A percentile compares a stretch with the other conserved stretches of the same genome.
Conservation (phyloP, 1,140 invertebrate genomes). For the Acromyrmex echinatior region DNA sequence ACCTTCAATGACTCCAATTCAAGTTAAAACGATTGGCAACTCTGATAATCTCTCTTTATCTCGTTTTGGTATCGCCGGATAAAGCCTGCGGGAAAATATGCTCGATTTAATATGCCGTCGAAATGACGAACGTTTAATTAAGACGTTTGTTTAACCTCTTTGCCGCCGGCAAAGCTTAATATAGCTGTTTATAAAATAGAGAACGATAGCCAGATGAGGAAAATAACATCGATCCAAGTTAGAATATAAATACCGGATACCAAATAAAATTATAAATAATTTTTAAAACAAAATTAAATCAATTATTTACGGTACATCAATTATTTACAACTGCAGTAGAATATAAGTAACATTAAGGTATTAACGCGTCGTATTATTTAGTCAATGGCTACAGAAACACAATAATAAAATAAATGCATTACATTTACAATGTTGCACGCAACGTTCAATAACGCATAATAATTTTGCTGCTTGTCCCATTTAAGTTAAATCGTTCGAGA, state of each 20-base stretch:
- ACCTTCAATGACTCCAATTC: background rate
- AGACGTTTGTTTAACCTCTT: slow-evolving; percentile 39
- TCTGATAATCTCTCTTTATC: slow-evolving; percentile 46
- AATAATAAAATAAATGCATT: background rate
- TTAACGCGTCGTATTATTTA: background rate
- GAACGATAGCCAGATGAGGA: background rate
- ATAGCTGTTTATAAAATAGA: background rate
- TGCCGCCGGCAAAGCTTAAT: background rate
- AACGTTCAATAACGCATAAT: background rate
- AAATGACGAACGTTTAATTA: slow-evolving; percentile 50
- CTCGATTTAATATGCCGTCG: slow-evolving; percentile 31
- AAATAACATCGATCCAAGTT: background rate
- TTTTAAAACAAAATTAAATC: background rate
- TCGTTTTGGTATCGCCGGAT: background rate
- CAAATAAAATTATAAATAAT: background rate
- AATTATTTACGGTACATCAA: slow-evolving; percentile 1
- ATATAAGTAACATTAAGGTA: background rate
- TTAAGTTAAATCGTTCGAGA: background rate
- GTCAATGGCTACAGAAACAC: background rate
- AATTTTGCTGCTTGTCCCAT: background rate
- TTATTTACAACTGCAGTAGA: background rate
- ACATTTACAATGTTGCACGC: background rate
- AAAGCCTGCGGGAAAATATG: slow-evolving; percentile 2
- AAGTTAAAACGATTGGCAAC: background rate
- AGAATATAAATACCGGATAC: background rate